Base-by-base conservation (phyloP, 2,888 invertebrate genomes). In the Dynastes grantii region DNA sequence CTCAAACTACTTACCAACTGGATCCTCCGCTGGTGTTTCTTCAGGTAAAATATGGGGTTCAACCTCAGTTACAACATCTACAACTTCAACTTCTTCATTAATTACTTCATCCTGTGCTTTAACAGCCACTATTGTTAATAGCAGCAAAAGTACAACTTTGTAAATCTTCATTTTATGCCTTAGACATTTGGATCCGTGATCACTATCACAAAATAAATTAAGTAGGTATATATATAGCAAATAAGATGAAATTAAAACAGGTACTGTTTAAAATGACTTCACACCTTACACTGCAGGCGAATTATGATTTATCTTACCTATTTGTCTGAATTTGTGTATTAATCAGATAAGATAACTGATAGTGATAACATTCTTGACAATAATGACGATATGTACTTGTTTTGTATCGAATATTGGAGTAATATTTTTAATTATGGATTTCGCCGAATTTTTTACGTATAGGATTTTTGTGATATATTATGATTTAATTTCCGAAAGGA, bases 351-450 rank as follows among this genome's bases (percentile, higher is more conserved):
- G 67, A 67, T 67, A 67, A 67, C 13, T 9, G 67, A 27, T 49
- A 67, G 45, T 22, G 67, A 67, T 67, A 67, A 67, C 45, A 67
- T 67, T 49, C 45, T 49, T 67, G 67, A 49, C 45, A 45, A 67
- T 67, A 27, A 27, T 22, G 22, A 22, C 49, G 49, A 67, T 37
- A 37, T 11, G 45, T 11, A 49, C 22, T 67, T 67, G 63, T 29
- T 63, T 63, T 63, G 29, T 63, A 58, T 58, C n/a, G 22, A 58
- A 58, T 58, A 58, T 58, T 22, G 5, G 9, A 11, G 63, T 63
- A 63, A 45, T 29, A 29, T 63, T 22, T 63, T 29, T n/a, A 63
- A 32, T 63, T 63, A 63, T 32, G 8, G 32, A 63, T 32, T 63
- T 63, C 63, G 4, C 13, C 9, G 32, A 63, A 63, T 63, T 63